These are phyloP conservation scores for Syngnathus typhle DNA, from an alignment of 2,113 vertebrate species.

Conservation along the genomic window DNA sequence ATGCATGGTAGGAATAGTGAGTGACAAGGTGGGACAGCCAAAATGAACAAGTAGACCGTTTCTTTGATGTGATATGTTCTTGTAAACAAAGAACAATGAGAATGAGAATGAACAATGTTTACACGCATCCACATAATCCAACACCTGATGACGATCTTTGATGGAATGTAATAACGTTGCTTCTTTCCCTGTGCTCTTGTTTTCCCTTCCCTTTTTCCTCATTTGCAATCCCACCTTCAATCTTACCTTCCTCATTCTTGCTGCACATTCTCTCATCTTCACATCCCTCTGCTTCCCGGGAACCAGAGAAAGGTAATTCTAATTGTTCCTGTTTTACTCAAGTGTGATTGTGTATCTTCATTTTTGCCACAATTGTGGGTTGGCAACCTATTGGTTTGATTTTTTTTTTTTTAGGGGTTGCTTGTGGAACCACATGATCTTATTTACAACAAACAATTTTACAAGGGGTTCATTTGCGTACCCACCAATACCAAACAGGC, in stretches of 20 bases:
- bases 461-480: too few relatives aligned
- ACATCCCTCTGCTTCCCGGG: conserved; percentile 38
- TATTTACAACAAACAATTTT: too few relatives aligned
- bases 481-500: too few relatives aligned
- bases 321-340: conserved; percentile 5
- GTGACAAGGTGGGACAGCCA: conserved; percentile 5
- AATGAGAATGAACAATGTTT: not conserved
- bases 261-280: not conserved
- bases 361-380: conserved; percentile 9
- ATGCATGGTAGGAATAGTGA: not conserved
- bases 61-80: conserved; percentile 2
- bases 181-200: conserved; percentile 14
- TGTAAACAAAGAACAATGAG: conserved; percentile 36
- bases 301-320: conserved; percentile 68
- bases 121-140: conserved; percentile 12
- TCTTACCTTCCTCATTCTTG: not conserved
- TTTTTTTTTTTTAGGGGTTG: not conserved
- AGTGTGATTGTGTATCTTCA: conserved; percentile 4
- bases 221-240: not conserved
- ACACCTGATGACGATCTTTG: conserved; percentile 11
- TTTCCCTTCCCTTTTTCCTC: not conserved
- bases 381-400: not conserved
- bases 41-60: conserved; percentile 34
- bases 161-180: conserved; percentile 25
- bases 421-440: too few relatives aligned